Evolutionary conservation across 2,797 vertebrate species (phyloP), one percentile per base, ranked within the genome.

Genomic region (Sebastes steindachneri): DNA sequence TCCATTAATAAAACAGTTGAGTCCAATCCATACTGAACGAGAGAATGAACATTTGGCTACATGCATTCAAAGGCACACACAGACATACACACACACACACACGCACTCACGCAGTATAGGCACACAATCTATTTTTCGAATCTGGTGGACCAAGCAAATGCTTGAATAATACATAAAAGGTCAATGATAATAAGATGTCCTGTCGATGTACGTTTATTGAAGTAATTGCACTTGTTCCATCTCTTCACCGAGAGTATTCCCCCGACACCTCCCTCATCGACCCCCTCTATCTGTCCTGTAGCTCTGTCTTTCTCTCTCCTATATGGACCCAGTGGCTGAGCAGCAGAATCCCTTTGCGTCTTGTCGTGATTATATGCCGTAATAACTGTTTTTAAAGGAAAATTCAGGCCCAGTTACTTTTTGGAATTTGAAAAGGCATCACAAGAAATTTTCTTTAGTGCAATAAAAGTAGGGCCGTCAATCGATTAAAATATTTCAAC

Each of bases 1-100:
- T 92, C 92, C 88, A 90, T 93, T 93, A 94, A 94, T 95, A 94
- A 94, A 94, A 93, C 89, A 87, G 81, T 73, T 4, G 17, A 72
- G 86, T 76, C 75, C 78, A 31, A 91, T 93, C 89, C 59, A 89
- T 89, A 86, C 64, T 5, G 75, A 88, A 80, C 69, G 81, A 77
- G 29, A 53, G 73, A 84, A 77, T 11, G 58, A 80, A 86, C 81
- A 75, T 48, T 81, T 41, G 66, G 70, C 72, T 62, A 33, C 59
- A 78, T 57, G 37, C 59, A 83, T 58, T 51, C 79, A 73, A 25
- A 41, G 2, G 1, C 66, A 29, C 25, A 37, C 35, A 37, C 35
- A 37, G 35, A 2, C 35, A 35, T 1, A 28, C 63, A 28, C 15
- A 45, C 12, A 45, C 77, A 41, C 67, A n/a, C 29, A 23, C 9